These are phyloP conservation scores for Cacatua alba DNA, from an alignment of 2,113 vertebrate genomes.

Conservation along the genomic window DNA sequence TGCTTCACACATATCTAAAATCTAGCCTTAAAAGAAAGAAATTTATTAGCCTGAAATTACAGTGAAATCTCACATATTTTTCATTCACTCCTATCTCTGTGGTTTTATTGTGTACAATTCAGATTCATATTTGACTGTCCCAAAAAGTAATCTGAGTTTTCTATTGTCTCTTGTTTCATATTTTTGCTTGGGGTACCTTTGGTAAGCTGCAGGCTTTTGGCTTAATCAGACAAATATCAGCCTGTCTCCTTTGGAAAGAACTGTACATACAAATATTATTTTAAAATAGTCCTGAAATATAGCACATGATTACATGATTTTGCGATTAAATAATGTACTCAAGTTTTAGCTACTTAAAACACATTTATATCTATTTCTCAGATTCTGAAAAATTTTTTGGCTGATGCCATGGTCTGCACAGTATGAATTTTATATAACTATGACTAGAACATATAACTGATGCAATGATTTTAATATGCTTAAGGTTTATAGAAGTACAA, in stretches of 20 bases:
- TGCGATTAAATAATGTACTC: not conserved
- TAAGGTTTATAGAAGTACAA: not conserved
- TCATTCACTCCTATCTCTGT: not conserved
- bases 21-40: not conserved
- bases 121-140: not conserved
- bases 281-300: not conserved
- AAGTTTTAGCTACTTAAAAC: not conserved
- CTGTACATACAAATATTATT: not conserved
- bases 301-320: not conserved
- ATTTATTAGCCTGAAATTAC: not conserved
- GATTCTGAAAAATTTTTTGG: not conserved
- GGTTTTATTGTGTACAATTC: not conserved
- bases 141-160: not conserved
- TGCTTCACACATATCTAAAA: not conserved
- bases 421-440: not conserved
- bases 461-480: not conserved
- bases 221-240: not conserved
- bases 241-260: not conserved
- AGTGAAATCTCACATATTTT: not conserved
- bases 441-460: not conserved
- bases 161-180: not conserved
- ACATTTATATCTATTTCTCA: not conserved
- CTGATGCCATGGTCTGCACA: not conserved
- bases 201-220: not conserved
- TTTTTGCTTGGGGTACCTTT: not conserved